Base-by-base conservation (phyloP, 2,888 invertebrate genomes). In the Meteorus cinctellus region DNA sequence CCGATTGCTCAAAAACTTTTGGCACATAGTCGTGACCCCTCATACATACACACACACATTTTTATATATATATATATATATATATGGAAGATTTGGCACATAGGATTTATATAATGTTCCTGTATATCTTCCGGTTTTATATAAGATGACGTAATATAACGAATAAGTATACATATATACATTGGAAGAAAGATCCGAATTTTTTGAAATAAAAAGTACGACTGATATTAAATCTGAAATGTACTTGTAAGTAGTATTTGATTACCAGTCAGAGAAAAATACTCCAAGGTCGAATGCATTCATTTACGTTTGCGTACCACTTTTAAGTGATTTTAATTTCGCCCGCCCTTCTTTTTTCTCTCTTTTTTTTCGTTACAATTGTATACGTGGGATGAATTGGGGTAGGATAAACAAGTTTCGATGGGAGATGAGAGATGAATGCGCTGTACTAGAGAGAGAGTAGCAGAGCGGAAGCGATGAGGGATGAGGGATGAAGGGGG, bases 1-100 rank as follows among this genome's bases (percentile, higher is more conserved):
- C 27, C 71, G 45, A 74, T 74, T 63, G 74, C 51, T 74, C 69
- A 74, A 74, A 74, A 69, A 74, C 60, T 74, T 74, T 74, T 74
- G 74, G 74, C 74, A 74, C 74, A 74, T 74, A 74, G 67, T 74
- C 60, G 55, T 62, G 74, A 59, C 69, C 69, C 34, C 69, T 29
- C 59, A 19, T 19, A 69, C 34, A 31, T 31, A 69, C 6, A n/a
- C 14, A 48, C 48, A n/a, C 16, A 12, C 45, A 14, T 5, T 1
- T 45, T 45, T 3, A 45, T 45, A 5, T 48, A n/a, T 48, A 48
- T 3, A 45, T 45, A 5, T 48, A n/a, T 48, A 48, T 16, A 55
- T 55, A 55, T 55, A 8, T 55, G 55, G 5, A 27, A 41, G 41
- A 68, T 29, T 68, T 68, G 51, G 67, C 67, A 68, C 51, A 68